A percentile compares a stretch with the other conserved stretches of the same genome.
Evolutionary conservation across 2,888 invertebrate species (phyloP).

Genomic region (Lapara coniferarum): DNA sequence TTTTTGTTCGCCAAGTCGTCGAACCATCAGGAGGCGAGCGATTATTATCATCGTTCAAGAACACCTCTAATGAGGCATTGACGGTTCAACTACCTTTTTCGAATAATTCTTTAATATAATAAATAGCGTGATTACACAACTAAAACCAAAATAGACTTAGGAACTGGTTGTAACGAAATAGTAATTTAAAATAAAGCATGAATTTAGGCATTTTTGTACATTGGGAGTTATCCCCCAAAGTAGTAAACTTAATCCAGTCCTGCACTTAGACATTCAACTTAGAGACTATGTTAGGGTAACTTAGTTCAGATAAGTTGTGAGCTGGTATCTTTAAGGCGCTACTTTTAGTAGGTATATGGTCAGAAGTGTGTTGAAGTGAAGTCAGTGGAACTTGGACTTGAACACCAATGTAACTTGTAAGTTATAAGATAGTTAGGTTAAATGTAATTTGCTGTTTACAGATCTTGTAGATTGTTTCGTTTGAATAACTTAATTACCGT

Average conservation of each 20-base stretch:
- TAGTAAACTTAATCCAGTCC: neutral
- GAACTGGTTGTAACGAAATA: neutral
- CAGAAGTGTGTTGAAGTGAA: neutral
- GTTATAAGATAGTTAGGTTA: neutral
- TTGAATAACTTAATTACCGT: neutral
- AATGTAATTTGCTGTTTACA: neutral
- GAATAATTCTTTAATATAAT: neutral
- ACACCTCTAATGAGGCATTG: neutral
- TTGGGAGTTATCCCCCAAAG: neutral
- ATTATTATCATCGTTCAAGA: neutral
- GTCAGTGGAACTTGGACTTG: neutral
- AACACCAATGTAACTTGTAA: neutral
- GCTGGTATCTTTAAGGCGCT: constrained; percentile 3
- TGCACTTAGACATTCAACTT: constrained; percentile 8
- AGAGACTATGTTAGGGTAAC: constrained; percentile 18
- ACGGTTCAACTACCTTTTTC: neutral
- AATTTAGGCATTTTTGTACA: neutral
- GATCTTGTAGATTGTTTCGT: neutral
- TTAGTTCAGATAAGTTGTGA: constrained; percentile 9
- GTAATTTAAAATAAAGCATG: neutral
- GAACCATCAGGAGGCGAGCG: too few relatives aligned
- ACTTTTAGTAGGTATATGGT: neutral
- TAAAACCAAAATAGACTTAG: neutral
- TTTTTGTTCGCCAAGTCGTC: neutral
- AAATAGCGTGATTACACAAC: too few relatives aligned